Evolutionary conservation across 2,888 invertebrate genomes (phyloP).

Genomic region (Cyaniris semiargus): DNA sequence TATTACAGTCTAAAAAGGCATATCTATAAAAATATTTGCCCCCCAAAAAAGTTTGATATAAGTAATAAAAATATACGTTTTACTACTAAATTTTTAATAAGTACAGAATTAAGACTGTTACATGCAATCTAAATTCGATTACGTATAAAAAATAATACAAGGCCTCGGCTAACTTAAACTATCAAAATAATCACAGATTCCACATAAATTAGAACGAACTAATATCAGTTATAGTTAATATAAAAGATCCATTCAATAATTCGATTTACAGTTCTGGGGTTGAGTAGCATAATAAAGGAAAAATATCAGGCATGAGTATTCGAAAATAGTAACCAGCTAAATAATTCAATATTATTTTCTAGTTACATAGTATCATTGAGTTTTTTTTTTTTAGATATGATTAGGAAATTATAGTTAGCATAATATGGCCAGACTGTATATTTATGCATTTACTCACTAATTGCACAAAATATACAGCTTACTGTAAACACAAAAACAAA

Average conservation of each 20-base stretch:
- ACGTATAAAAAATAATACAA: constrained; percentile 36
- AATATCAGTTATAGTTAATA: not conserved
- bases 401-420: not conserved
- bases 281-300: not conserved
- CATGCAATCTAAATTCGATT: constrained; percentile 15
- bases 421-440: too few relatives aligned
- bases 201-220: not conserved
- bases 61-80: not conserved
- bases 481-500: not conserved
- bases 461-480: not conserved
- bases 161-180: constrained; percentile 19
- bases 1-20: not conserved
- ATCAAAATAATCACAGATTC: constrained; percentile 24
- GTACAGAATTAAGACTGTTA: constrained; percentile 21
- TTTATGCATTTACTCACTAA: too few relatives aligned
- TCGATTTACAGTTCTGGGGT: not conserved
- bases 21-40: not conserved
- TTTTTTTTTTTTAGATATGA: not conserved
- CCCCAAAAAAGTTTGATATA: not conserved
- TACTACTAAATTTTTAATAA: constrained; percentile 20
- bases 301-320: not conserved
- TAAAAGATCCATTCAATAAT: not conserved
- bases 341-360: not conserved
- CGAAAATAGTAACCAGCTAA: not conserved
- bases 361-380: not conserved